Conservation (phyloP, 2,888 invertebrate genomes). For the Poecilobothrus nobilitatus region DNA sequence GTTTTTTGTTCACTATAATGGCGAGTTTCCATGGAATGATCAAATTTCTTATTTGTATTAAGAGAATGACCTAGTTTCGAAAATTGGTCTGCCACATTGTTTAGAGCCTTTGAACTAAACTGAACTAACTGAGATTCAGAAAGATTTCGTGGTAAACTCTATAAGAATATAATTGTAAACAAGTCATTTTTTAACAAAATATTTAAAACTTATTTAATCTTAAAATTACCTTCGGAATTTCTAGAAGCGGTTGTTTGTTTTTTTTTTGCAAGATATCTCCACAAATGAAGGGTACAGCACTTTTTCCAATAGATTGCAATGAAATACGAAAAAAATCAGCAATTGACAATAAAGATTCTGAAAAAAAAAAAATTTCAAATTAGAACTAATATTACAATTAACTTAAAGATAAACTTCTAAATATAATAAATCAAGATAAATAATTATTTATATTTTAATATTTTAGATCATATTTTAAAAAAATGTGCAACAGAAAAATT, state of each 20-base stretch:
- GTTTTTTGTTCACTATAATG: constrained; percentile 30
- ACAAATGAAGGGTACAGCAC: constrained; percentile 57
- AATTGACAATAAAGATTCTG: constrained; percentile 83
- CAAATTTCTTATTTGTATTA: constrained; percentile 44
- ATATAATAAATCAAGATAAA: too few relatives aligned
- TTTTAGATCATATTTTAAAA: too few relatives aligned
- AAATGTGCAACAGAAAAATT: too few relatives aligned
- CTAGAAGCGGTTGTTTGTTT: constrained; percentile 44
- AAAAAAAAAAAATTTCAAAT: too few relatives aligned
- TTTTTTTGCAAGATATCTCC: constrained; percentile 64
- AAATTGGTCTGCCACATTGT: constrained; percentile 79
- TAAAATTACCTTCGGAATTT: constrained; percentile 38
- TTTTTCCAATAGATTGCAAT: constrained; percentile 60
- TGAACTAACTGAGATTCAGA: constrained; percentile 83
- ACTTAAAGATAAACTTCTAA: constrained; percentile 12
- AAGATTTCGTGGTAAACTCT: constrained; percentile 59
- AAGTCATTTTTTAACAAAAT: background rate
- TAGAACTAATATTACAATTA: too few relatives aligned
- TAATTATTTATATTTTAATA: too few relatives aligned
- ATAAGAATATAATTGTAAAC: constrained; percentile 14
- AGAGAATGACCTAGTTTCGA: constrained; percentile 60
- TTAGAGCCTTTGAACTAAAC: constrained; percentile 75
- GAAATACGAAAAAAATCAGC: constrained; percentile 80
- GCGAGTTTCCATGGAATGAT: constrained; percentile 30
- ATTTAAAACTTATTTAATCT: background rate